phyloP scores from a whole-genome alignment of 2,888 invertebrate species.

The Oscheius sp. region DNA sequence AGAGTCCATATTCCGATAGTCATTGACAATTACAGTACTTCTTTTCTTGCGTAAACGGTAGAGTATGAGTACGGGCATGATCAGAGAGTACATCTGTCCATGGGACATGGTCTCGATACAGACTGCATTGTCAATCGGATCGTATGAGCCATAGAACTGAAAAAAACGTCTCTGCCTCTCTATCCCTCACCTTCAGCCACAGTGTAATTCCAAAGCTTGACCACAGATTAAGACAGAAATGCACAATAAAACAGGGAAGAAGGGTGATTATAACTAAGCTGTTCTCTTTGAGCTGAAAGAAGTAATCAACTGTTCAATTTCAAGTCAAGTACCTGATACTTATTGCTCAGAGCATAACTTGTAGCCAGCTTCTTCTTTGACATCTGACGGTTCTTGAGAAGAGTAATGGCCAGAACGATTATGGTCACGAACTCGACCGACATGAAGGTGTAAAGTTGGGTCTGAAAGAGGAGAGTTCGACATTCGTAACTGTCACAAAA shows the following conservation, averaged over 20 bases:
- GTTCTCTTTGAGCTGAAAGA: conserved; percentile 5
- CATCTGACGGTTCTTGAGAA: neutral
- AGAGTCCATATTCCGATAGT: conserved; percentile 11
- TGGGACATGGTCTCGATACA: conserved; percentile 14
- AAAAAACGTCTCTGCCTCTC: neutral
- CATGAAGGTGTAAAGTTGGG: neutral
- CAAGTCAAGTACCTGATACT: neutral
- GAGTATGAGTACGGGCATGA: conserved; percentile 2
- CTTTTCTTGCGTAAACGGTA: neutral
- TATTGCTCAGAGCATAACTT: neutral
- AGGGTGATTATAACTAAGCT: neutral
- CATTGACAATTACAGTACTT: conserved; percentile 4
- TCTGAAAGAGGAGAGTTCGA: neutral
- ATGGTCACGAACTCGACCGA: conserved; percentile 1
- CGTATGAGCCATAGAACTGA: conserved; percentile 13
- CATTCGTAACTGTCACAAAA: too few relatives aligned
- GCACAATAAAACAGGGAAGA: conserved; percentile 5
- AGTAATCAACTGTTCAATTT: neutral
- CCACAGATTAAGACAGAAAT: neutral
- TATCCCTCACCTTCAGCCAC: neutral
- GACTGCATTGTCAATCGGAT: conserved; percentile 10
- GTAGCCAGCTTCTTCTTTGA: neutral
- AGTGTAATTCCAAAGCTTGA: conserved; percentile 6
- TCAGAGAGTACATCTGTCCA: conserved; percentile 18
- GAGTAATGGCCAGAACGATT: neutral